phyloP scores from a whole-genome alignment of 2,797 vertebrate genomes.

The Anas bernieri region DNA sequence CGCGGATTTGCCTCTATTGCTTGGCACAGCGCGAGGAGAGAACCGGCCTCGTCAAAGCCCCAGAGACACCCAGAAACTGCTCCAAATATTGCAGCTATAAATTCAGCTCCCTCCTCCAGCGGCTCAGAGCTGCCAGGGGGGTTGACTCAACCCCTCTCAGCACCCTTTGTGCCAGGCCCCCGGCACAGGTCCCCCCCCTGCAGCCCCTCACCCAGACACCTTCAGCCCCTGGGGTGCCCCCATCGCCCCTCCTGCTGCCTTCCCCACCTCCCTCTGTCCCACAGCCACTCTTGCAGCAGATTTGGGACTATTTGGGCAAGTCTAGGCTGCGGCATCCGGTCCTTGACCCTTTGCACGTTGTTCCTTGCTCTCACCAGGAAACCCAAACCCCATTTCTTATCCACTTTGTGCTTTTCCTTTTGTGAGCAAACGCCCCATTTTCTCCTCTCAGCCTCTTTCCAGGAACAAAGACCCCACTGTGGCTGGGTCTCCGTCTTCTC shows the following conservation, averaged over 20 bases:
- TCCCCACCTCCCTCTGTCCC: background rate
- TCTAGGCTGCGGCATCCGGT: rapidly evolving
- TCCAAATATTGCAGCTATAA: conserved; percentile 36
- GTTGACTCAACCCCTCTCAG: background rate
- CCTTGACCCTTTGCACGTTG: background rate
- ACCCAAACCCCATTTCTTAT: rapidly evolving
- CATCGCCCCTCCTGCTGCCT: background rate
- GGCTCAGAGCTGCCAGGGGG: background rate
- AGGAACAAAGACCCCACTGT: background rate
- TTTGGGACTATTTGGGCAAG: rapidly evolving
- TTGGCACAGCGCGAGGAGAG: background rate
- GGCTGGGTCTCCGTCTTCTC: background rate
- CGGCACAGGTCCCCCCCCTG: background rate
- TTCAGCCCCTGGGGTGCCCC: background rate
- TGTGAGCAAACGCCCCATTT: background rate
- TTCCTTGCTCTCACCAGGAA: background rate
- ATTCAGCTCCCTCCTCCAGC: conserved; percentile 1
- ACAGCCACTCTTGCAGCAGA: rapidly evolving
- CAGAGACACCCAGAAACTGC: background rate
- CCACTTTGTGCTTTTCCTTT: background rate
- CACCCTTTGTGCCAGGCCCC: background rate
- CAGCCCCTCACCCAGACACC: background rate
- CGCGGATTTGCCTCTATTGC: background rate
- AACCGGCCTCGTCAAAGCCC: background rate
- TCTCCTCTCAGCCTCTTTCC: background rate